Evolutionary conservation across 2,113 vertebrate species (phyloP).

Genomic region (Engraulis encrasicolus): DNA sequence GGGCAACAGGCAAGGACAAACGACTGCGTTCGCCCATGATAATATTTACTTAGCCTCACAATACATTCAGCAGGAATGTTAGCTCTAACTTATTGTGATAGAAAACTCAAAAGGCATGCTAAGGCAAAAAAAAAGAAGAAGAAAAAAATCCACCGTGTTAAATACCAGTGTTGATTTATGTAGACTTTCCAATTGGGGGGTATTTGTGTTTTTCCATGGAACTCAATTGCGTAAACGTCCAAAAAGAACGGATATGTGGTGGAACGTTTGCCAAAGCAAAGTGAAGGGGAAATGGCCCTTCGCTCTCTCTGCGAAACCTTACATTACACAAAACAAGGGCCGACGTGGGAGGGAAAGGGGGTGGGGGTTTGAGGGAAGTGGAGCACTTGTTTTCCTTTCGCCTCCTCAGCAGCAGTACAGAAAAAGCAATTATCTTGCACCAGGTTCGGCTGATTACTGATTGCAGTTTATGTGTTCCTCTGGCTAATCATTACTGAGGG

Average conservation of each 20-base stretch:
- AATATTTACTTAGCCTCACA: background rate
- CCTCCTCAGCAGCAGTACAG: slow-evolving; percentile 68
- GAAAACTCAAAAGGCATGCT: background rate
- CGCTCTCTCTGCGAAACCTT: background rate
- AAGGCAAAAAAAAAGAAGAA: background rate
- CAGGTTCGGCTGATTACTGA: slow-evolving; percentile 69
- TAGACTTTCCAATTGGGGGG: background rate
- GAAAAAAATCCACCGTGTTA: background rate
- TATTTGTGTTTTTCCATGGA: background rate
- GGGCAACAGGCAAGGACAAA: background rate
- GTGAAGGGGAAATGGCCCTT: background rate
- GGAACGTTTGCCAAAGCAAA: background rate
- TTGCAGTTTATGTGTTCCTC: slow-evolving; percentile 73
- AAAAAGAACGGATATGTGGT: slow-evolving; percentile 1
- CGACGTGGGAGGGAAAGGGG: background rate
- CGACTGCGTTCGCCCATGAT: background rate
- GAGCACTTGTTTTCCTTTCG: slow-evolving; percentile 39
- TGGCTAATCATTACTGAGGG: slow-evolving; percentile 73
- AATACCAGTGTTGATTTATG: background rate
- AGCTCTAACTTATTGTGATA: background rate
- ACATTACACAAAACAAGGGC: slow-evolving; percentile 11
- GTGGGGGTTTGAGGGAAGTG: too few species aligned
- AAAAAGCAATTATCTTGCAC: slow-evolving; percentile 75
- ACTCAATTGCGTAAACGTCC: background rate
- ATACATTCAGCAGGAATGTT: background rate